Evolutionary conservation across 2,888 invertebrate species (phyloP), one percentile per base, ranked within the genome.

Genomic region (Morpho deidamia): DNA sequence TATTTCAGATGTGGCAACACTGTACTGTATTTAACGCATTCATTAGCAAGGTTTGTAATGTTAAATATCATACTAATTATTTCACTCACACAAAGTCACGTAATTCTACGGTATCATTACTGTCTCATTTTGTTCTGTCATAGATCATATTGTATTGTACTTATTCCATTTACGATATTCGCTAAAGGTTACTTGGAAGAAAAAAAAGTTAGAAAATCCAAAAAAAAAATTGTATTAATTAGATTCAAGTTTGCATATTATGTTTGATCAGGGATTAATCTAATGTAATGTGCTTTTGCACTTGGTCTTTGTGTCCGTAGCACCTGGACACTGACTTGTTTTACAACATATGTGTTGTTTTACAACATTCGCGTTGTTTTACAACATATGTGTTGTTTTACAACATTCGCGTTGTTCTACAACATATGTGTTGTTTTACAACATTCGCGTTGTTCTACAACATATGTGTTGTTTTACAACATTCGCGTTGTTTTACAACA

Each of bases 111-210:
- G 51, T 56, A 58, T 57, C 64, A 62, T 72, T 63, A 62, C 64
- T 77, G 72, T 77, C 76, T 76, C 63, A 67, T 71, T 72, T 72
- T 63, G 57, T 78, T 78, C 76, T 78, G 74, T 79, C 76, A 78
- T 85, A 81, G 78, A 81, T 74, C 81, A 83, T 83, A 74, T 78
- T 83, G 73, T 88, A 87, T 83, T 85, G 86, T 88, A 87, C 87
- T 86, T 89, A 88, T 84, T 79, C 78, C 80, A 86, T 83, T 83
- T 81, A 84, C 77, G 80, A 82, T 87, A 84, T 87, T 87, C 80
- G 74, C 80, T 86, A 86, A 86, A 82, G 74, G 71, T 81, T 78
- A 82, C 78, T 72, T 76, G 74, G 70, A 80, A 74, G 70, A 80
- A 74, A 71, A 69, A 67, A 66, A 55, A 53, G 43, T 58, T 46